Percentiles rank a stretch among this genome's conserved stretches.
phyloP scores from a whole-genome alignment of 1,140 invertebrate species.

The Drosophila athabasca region DNA sequence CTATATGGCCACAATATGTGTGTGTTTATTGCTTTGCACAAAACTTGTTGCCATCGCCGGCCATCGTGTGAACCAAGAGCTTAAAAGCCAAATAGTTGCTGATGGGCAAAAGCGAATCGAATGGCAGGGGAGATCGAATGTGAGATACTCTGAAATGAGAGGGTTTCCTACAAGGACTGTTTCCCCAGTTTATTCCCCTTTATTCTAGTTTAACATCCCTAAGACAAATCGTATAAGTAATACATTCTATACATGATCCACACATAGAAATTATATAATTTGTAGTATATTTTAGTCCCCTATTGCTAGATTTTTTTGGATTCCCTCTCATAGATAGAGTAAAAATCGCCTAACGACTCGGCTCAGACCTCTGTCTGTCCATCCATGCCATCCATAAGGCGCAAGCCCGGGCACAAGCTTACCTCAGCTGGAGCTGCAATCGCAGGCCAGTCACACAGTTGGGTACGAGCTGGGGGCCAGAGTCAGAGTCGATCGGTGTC shows the following conservation, averaged over 20 bases:
- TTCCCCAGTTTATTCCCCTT: neutral
- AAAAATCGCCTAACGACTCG: conserved; percentile 17
- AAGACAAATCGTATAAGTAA: too few relatives aligned
- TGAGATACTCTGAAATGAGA: conserved; percentile 36
- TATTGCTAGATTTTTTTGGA: neutral
- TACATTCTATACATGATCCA: neutral
- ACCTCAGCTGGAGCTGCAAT: conserved; percentile 32
- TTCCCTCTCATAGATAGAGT: conserved; percentile 4
- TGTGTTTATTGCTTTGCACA: conserved; percentile 58
- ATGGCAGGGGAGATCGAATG: conserved; percentile 1
- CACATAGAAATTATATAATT: neutral
- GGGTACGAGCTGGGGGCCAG: conserved; percentile 3
- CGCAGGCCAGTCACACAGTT: conserved; percentile 30
- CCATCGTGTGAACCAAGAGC: conserved; percentile 74
- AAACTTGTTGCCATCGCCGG: conserved; percentile 67
- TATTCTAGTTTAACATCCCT: neutral
- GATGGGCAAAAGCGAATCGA: conserved; percentile 49
- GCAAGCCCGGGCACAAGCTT: conserved; percentile 68
- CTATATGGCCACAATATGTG: conserved; percentile 30
- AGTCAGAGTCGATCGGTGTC: conserved; percentile 26
- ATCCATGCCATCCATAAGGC: conserved; percentile 51
- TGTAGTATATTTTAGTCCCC: too few relatives aligned
- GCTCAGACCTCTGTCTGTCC: conserved; percentile 12
- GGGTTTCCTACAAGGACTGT: neutral
- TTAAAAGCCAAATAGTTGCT: conserved; percentile 69